Percentiles rank a stretch among this genome's conserved stretches.
phyloP scores from a whole-genome alignment of 2,113 vertebrate species.

The Tetrao urogallus region DNA sequence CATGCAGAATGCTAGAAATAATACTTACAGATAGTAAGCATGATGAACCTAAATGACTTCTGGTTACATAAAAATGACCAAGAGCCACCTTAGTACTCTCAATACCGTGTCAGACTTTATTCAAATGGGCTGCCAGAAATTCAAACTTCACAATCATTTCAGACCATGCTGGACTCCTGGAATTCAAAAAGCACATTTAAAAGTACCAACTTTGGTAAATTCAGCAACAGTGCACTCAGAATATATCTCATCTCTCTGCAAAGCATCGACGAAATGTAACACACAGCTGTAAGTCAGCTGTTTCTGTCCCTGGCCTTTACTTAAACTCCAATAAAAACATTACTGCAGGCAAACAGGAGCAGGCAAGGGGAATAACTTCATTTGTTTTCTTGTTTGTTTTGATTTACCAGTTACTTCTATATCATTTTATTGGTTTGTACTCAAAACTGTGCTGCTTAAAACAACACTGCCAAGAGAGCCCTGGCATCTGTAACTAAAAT shows the following conservation, averaged over 20 bases:
- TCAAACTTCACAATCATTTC: neutral
- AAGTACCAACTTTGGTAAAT: neutral
- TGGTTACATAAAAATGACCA: neutral
- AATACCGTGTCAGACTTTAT: neutral
- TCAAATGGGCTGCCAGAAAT: neutral
- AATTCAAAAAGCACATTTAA: neutral
- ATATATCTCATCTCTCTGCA: too few species aligned
- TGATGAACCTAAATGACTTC: neutral
- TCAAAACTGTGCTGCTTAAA: neutral
- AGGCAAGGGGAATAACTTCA: neutral
- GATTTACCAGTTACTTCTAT: neutral
- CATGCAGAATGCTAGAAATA: neutral
- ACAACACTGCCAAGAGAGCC: neutral
- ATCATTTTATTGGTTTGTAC: neutral
- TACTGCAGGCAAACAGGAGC: neutral
- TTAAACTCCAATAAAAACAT: neutral
- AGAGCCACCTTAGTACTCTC: neutral
- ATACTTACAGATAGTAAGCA: fast-evolving
- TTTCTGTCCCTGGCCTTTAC: neutral
- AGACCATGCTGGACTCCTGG: neutral
- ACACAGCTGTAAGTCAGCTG: neutral
- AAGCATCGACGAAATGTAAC: neutral
- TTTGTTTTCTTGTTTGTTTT: neutral
- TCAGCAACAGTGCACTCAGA: neutral
- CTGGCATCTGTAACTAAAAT: neutral